Base-by-base conservation (phyloP, 2,113 vertebrate genomes). In the Anseranas semipalmata region DNA sequence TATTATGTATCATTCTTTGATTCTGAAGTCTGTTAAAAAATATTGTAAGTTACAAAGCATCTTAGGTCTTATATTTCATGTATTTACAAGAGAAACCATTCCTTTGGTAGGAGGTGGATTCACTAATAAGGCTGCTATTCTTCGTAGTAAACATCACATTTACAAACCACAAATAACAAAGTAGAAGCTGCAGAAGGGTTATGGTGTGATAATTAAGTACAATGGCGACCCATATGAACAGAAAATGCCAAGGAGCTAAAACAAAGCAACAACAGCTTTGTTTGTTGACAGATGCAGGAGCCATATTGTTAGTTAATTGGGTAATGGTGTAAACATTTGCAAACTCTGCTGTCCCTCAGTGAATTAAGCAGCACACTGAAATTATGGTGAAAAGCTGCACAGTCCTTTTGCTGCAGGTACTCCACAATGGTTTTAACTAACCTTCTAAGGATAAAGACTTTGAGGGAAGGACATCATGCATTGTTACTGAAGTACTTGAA, bases 251-350 rank as follows among this genome's bases (percentile, higher is more conserved):
- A 89, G 71, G 96, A 98, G 98, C 98, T 98, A 98, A 98, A 98
- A 98, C 98, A 98, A 98, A 98, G 98, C 98, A 99, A 98, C 99
- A 99, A 98, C 98, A 99, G 99, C 99, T 99, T 99, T 99, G 99
- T 99, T 99, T 99, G 99, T 99, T 99, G 99, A 99, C 99, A 99
- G 99, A 99, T 99, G 99, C 98, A 98, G 98, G 98, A 97, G 95
- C 98, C 98, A 99, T 98, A 99, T 99, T 99, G 98, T 99, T 98
- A 98, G 98, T 99, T 99, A 99, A 99, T 99, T 99, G 99, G 99
- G 98, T 99, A 99, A 99, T 98, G 99, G 98, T 99, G 99, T 99
- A 99, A 99, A 99, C 99, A 99, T 99, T 99, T 99, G 99, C 98
- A 98, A 98, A 99, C 98, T 99, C 98, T 97, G 98, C 97, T 97